These are phyloP conservation scores for Cyprinus carpio DNA, from an alignment of 2,113 vertebrate genomes.

Conservation along the genomic window DNA sequence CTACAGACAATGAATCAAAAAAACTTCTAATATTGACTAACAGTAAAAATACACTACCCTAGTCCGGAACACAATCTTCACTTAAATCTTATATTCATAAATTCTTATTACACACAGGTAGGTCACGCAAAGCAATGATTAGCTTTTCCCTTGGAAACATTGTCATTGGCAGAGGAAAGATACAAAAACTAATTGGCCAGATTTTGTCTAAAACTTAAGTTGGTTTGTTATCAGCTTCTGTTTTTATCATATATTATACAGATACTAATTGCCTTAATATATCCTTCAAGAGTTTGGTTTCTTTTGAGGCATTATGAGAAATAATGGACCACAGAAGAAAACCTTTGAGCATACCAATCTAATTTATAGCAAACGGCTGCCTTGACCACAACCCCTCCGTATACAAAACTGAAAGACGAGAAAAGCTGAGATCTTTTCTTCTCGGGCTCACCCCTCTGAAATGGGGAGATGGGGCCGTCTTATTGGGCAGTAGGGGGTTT, in stretches of 20 bases:
- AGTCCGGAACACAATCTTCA: not conserved
- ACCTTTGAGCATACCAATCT: not conserved
- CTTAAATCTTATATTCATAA: not conserved
- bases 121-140: conserved; percentile 4
- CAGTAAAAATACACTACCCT: not conserved
- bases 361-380: not conserved
- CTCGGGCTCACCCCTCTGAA: conserved; percentile 52
- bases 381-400: conserved; percentile 2
- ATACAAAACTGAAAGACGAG: conserved; percentile 9
- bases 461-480: conserved; percentile 45
- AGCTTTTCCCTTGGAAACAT: conserved; percentile 10
- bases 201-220: not conserved
- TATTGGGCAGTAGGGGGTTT: not conserved
- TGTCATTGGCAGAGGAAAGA: not conserved
- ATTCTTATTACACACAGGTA: not conserved
- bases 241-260: not conserved
- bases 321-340: not conserved
- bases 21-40: not conserved
- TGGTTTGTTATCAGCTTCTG: not conserved
- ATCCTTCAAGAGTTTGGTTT: not conserved
- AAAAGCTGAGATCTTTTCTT: not conserved
- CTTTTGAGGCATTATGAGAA: not conserved
- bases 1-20: not conserved
- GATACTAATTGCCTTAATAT: not conserved
- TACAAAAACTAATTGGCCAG: not conserved